Evolutionary conservation across 2,113 vertebrate species (phyloP).

Genomic region (Lamprotornis superbus): DNA sequence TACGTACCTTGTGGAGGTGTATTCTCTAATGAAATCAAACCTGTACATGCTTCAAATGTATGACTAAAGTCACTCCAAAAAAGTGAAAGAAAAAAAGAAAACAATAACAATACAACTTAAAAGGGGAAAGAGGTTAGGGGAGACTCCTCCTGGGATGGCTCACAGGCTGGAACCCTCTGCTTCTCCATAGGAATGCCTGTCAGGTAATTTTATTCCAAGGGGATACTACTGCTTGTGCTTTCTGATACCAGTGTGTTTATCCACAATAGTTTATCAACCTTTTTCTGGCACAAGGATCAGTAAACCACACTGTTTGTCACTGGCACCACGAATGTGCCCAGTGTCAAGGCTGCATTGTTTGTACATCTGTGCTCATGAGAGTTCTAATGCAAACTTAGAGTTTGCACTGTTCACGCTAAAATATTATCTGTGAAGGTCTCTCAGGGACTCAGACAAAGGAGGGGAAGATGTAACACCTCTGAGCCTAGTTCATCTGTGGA

Average conservation of each 20-base stretch:
- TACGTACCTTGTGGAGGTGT: background rate
- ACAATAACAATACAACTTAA: background rate
- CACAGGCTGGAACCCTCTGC: background rate
- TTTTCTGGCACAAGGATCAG: background rate
- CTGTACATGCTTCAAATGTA: background rate
- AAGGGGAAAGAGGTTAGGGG: background rate
- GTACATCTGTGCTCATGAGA: accelerated
- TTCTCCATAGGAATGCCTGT: background rate
- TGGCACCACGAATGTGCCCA: background rate
- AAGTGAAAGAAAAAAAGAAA: background rate
- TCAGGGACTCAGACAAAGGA: background rate
- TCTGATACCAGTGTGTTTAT: background rate
- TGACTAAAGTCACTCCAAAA: background rate
- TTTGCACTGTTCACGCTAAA: background rate
- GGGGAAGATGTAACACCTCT: background rate
- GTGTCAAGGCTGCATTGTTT: background rate
- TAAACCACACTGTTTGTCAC: background rate
- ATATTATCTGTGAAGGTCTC: background rate
- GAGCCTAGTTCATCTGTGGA: too few relatives aligned
- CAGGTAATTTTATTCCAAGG: background rate
- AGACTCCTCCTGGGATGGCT: background rate
- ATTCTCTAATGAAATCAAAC: background rate
- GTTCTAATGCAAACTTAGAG: background rate
- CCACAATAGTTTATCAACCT: background rate
- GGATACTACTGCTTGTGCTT: background rate